These are phyloP conservation scores for Barypeithes pellucidus DNA, from an alignment of 2,888 invertebrate species.

Conservation along the genomic window DNA sequence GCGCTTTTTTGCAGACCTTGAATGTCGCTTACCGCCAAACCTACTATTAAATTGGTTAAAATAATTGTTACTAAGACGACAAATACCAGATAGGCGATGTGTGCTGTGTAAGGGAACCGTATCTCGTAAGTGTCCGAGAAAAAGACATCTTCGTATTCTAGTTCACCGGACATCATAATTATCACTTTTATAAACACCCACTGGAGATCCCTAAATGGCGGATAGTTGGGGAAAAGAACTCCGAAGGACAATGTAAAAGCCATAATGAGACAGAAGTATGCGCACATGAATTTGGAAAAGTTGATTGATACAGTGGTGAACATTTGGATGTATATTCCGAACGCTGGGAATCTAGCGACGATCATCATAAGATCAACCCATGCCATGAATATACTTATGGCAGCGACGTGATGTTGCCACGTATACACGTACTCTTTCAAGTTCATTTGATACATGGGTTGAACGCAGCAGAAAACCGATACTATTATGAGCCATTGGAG, in stretches of 20 bases:
- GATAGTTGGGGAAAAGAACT: slow-evolving; percentile 86
- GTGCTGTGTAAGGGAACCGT: slow-evolving; percentile 79
- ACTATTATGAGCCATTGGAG: slow-evolving; percentile 85
- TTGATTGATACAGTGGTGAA: slow-evolving; percentile 89
- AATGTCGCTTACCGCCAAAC: slow-evolving; percentile 89
- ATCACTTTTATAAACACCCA: slow-evolving; percentile 83
- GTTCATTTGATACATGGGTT: slow-evolving; percentile 63
- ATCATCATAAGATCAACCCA: slow-evolving; percentile 92
- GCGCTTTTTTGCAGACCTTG: slow-evolving; percentile 87
- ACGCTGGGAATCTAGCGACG: slow-evolving; percentile 88
- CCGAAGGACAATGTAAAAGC: slow-evolving; percentile 88
- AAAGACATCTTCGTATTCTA: slow-evolving; percentile 90
- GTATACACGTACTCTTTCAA: slow-evolving; percentile 66
- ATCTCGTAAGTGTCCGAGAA: slow-evolving; percentile 72
- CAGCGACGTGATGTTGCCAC: slow-evolving; percentile 89
- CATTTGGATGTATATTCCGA: slow-evolving; percentile 91
- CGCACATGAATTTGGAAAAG: slow-evolving; percentile 86
- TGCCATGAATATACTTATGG: slow-evolving; percentile 83
- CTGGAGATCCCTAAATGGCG: slow-evolving; percentile 79
- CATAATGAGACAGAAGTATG: slow-evolving; percentile 85
- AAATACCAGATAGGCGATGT: slow-evolving; percentile 83
- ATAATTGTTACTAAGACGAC: slow-evolving; percentile 87
- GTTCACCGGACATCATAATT: slow-evolving; percentile 92
- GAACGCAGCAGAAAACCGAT: slow-evolving; percentile 80
- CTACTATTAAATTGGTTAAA: slow-evolving; percentile 87